Percentiles rank a stretch among this genome's conserved stretches.
Evolutionary conservation across 2,113 vertebrate genomes (phyloP).

Genomic region (Nematolebias whitei): DNA sequence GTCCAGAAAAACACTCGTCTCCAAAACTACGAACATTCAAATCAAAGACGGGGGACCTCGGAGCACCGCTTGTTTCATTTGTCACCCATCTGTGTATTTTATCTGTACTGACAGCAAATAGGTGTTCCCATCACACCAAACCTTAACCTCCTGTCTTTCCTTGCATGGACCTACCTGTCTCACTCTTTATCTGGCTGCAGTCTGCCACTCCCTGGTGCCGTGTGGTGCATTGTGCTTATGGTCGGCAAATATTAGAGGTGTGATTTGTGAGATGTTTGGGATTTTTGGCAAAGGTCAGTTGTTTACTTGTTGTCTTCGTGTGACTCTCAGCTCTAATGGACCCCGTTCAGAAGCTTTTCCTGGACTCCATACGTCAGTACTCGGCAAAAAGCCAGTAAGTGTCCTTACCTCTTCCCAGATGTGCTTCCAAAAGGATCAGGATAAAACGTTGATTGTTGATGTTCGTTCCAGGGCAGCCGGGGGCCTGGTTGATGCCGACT

Average conservation of each 20-base stretch:
- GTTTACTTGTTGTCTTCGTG: slow-evolving; percentile 9
- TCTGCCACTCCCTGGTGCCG: slow-evolving; percentile 22
- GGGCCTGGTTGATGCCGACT: slow-evolving; percentile 84
- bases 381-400: slow-evolving; percentile 87
- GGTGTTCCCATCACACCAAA: slow-evolving; percentile 16
- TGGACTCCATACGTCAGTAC: slow-evolving; percentile 92
- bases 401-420: neutral
- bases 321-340: slow-evolving; percentile 81
- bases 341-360: slow-evolving; percentile 91
- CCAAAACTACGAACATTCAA: no score
- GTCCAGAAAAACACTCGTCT: no score
- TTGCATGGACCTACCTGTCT: slow-evolving; percentile 1
- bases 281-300: neutral
- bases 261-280: neutral
- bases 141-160: slow-evolving; percentile 18
- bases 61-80: neutral
- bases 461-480: slow-evolving; percentile 75
- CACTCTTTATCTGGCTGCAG: slow-evolving; percentile 18
- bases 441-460: neutral
- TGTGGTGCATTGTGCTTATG: slow-evolving; percentile 43
- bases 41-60: no score
- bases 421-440: neutral
- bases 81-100: slow-evolving; percentile 1
- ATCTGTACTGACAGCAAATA: neutral
- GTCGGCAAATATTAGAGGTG: slow-evolving; percentile 4